These are phyloP conservation scores for Euborellia annulipes DNA, from an alignment of 1,140 invertebrate species.

Conservation along the genomic window DNA sequence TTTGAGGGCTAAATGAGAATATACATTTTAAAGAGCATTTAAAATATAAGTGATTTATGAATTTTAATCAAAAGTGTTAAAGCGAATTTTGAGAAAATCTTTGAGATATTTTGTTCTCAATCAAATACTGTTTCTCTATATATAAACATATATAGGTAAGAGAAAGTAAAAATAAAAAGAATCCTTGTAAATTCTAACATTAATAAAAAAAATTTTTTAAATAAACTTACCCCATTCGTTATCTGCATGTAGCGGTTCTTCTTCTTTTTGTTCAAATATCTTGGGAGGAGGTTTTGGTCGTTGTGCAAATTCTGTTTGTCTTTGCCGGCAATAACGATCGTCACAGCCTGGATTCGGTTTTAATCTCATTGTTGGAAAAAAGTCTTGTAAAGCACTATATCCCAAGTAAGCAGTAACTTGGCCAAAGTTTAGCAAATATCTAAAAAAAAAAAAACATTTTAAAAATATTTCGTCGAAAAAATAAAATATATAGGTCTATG, in stretches of 20 bases:
- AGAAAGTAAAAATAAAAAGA: too few species aligned
- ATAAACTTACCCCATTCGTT: slow-evolving; percentile 74
- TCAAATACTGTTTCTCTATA: too few species aligned
- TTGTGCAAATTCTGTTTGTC: slow-evolving; percentile 51
- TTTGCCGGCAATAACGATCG: slow-evolving; percentile 56
- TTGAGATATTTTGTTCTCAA: not conserved
- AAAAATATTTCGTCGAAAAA: too few species aligned
- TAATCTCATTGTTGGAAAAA: slow-evolving; percentile 86
- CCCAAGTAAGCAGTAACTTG: slow-evolving; percentile 80
- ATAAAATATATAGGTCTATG: too few species aligned
- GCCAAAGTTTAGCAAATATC: slow-evolving; percentile 81
- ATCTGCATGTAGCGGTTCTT: slow-evolving; percentile 59
- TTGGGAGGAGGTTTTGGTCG: slow-evolving; percentile 29
- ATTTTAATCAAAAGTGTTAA: slow-evolving; percentile 5
- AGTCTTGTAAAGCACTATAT: slow-evolving; percentile 92
- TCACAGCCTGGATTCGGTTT: slow-evolving; percentile 88
- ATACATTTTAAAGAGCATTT: too few species aligned
- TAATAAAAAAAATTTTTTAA: not conserved
- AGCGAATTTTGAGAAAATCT: not conserved
- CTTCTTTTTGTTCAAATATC: slow-evolving; percentile 34
- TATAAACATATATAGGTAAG: too few species aligned
- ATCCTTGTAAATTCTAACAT: not conserved
- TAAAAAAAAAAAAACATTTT: slow-evolving; percentile 25
- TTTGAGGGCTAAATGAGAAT: too few species aligned
- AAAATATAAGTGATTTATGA: too few species aligned